phyloP scores from a whole-genome alignment of 2,888 invertebrate species.

The Metallyticus violacea region DNA sequence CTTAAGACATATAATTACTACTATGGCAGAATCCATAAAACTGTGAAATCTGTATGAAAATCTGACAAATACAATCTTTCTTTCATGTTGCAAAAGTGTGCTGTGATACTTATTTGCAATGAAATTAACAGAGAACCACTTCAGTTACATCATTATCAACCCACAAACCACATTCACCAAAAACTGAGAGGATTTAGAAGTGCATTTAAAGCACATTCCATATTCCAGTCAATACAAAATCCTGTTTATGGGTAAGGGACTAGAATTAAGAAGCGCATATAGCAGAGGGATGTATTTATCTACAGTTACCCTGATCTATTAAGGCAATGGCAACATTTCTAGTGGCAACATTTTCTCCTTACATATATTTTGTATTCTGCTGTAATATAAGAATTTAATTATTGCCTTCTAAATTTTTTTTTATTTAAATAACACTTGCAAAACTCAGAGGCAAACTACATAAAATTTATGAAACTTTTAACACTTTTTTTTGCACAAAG shows the following conservation, averaged over 20 bases:
- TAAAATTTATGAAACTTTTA: neutral
- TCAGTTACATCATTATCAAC: neutral
- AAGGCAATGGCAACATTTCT: neutral
- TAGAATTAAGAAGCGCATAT: constrained; percentile 1
- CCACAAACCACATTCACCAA: neutral
- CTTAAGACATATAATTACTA: too few species aligned
- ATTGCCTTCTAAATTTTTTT: neutral
- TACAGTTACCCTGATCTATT: neutral
- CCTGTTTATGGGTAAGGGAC: neutral
- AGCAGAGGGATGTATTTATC: neutral
- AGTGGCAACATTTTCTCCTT: neutral
- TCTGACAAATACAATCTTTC: neutral
- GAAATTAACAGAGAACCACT: neutral
- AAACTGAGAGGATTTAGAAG: neutral
- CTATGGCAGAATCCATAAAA: neutral
- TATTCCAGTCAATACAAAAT: neutral
- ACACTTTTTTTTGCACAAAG: neutral
- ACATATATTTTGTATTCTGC: neutral
- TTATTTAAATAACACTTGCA: neutral
- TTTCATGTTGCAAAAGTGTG: neutral
- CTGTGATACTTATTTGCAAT: neutral
- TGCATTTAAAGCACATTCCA: neutral
- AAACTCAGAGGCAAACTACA: neutral
- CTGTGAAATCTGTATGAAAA: neutral
- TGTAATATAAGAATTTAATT: neutral